These are phyloP conservation scores for Pissodes strobi DNA, from an alignment of 1,140 invertebrate genomes.

Conservation along the genomic window DNA sequence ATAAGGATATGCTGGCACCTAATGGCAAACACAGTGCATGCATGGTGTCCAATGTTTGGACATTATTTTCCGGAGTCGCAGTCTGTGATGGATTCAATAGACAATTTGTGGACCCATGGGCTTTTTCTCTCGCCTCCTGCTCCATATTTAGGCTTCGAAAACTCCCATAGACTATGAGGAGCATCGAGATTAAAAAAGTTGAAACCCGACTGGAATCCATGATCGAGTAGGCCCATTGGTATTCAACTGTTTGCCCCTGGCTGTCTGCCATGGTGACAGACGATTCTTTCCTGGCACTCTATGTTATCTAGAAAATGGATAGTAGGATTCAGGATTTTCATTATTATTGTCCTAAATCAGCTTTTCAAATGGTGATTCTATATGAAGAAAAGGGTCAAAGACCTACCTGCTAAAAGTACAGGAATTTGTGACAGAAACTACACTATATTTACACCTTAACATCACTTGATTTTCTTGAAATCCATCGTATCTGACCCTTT, in stretches of 20 bases:
- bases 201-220: conserved; percentile 96
- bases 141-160: conserved; percentile 92
- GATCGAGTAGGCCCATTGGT: conserved; percentile 88
- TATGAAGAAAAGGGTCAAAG: conserved; percentile 26
- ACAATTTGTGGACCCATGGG: conserved; percentile 61
- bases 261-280: conserved; percentile 43
- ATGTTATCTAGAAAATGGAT: conserved; percentile 31
- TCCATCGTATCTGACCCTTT: conserved; percentile 29
- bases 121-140: conserved; percentile 85
- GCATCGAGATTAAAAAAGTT: conserved; percentile 95
- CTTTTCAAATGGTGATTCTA: neutral
- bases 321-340: neutral
- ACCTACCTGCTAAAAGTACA: conserved; percentile 25
- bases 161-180: conserved; percentile 96
- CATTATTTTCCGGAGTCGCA: conserved; percentile 59
- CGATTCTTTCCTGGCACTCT: conserved; percentile 22
- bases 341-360: conserved; percentile 3
- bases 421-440: conserved; percentile 20
- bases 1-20: conserved; percentile 91
- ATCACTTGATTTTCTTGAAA: conserved; percentile 34
- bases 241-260: conserved; percentile 58
- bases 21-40: conserved; percentile 95
- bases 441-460: conserved; percentile 31
- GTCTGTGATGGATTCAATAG: conserved; percentile 60
- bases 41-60: conserved; percentile 94